Base-by-base conservation (phyloP, 2,113 vertebrate genomes). In the Ceyx margarethae region DNA sequence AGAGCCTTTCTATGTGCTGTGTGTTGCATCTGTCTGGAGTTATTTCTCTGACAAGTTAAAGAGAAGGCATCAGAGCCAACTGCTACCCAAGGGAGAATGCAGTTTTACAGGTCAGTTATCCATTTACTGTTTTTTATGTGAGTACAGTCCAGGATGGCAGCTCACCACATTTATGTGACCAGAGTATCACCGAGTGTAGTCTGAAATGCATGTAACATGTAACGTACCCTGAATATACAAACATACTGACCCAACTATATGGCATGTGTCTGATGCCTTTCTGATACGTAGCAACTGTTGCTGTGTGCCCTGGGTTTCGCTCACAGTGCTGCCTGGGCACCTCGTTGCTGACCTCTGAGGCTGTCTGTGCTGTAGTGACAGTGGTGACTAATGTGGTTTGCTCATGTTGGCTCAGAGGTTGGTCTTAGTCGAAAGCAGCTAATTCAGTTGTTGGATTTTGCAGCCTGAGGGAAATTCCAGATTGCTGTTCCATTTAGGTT, bases 91-190 rank as follows among this genome's bases (percentile, higher is more conserved):
- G 89, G 85, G 94, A 94, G 64, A 68, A 57, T 15, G 78, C 89
- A 68, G 87, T 91, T 95, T 89, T 87, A 87, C 87, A 92, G 96
- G 92, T 92, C 96, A 96, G 72, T 92, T 95, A 92, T 77, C 81
- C 68, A 65, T 73, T 86, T 87, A 61, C 1, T 16, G 6, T 31
- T 12, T 87, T 86, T 80, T 82, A 50, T 76, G 2, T 51, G 28
- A 28, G 72, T 78, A 64, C 60, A 37, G 51, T 53, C 33, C 69
- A 60, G 65, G 50, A 10, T 80, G 69, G 78, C 67, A 91, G 57
- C 64, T 33, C 43, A 57, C 45, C 37, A 7, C 78, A 12, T 46
- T n/a, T 60, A 26, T 79, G 84, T 92, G 87, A 80, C 78, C 62
- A 46, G 20, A 67, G 46, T 64, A 77, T 73, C 60, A 11, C 68